These are phyloP conservation scores for Ostrea denselamellosa DNA, from an alignment of 1,140 invertebrate genomes.

Conservation along the genomic window DNA sequence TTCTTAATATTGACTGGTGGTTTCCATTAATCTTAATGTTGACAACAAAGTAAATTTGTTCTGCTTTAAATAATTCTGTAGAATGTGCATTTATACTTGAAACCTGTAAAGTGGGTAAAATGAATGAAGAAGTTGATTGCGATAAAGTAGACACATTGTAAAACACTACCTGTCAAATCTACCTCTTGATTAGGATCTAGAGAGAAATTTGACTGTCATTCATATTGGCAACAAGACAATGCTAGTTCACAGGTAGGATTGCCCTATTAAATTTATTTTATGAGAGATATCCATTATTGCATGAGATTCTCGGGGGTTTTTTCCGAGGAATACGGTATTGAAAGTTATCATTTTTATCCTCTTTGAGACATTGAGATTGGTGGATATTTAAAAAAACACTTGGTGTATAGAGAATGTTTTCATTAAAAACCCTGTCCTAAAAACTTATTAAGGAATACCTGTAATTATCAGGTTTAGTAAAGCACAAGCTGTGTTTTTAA, in stretches of 20 bases:
- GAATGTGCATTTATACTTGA: neutral
- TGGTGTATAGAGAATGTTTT: neutral
- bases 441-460: neutral
- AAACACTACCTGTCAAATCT: slow-evolving; percentile 25
- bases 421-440: neutral
- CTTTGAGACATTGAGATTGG: neutral
- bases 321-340: neutral
- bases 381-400: slow-evolving; percentile 21
- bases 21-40: slow-evolving; percentile 30
- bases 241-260: neutral
- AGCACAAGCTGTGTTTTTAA: neutral
- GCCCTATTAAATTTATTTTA: neutral
- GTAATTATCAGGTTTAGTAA: neutral
- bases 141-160: neutral
- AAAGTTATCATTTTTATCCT: neutral
- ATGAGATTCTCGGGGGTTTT: neutral
- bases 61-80: neutral
- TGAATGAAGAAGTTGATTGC: neutral
- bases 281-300: neutral
- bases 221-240: slow-evolving; percentile 17
- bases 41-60: neutral
- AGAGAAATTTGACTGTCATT: neutral
- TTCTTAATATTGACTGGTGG: slow-evolving; percentile 11
- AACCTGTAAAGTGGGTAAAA: neutral
- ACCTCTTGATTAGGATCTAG: slow-evolving; percentile 2